These are phyloP conservation scores for Aleiodes alternator DNA, from an alignment of 2,888 invertebrate genomes.

Conservation along the genomic window DNA sequence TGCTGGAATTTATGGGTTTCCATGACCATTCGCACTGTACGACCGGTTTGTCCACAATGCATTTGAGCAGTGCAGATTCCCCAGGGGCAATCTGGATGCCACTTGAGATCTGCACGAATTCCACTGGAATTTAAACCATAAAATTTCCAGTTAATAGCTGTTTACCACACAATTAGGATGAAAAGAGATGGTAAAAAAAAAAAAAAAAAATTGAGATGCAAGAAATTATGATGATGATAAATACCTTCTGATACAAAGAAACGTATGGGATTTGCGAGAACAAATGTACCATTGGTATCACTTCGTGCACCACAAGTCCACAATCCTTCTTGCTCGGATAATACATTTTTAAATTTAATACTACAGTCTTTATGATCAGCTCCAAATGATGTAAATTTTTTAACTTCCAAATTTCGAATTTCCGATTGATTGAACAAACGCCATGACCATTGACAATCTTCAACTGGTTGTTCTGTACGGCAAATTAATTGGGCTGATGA, in stretches of 20 bases:
- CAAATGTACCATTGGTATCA: slow-evolving; percentile 64
- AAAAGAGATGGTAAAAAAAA: background rate
- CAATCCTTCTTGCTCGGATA: slow-evolving; percentile 70
- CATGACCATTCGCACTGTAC: slow-evolving; percentile 73
- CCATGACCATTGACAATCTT: slow-evolving; percentile 73
- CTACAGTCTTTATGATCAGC: slow-evolving; percentile 70
- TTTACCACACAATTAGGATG: slow-evolving; percentile 12
- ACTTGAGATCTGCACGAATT: slow-evolving; percentile 72
- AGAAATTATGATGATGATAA: slow-evolving; percentile 3
- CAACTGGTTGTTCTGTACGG: slow-evolving; percentile 64
- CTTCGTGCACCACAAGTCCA: slow-evolving; percentile 72
- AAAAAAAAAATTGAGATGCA: background rate
- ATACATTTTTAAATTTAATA: slow-evolving; percentile 69
- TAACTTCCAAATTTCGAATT: slow-evolving; percentile 69
- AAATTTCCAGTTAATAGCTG: slow-evolving; percentile 39
- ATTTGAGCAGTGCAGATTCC: slow-evolving; percentile 70
- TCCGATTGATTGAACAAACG: slow-evolving; percentile 71
- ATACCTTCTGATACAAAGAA: slow-evolving; percentile 70
- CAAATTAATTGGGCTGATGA: slow-evolving; percentile 69
- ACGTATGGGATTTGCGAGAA: slow-evolving; percentile 64
- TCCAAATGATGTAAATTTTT: slow-evolving; percentile 69
- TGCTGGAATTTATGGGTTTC: slow-evolving; percentile 69
- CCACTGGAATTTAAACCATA: slow-evolving; percentile 63
- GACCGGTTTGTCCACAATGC: slow-evolving; percentile 71
- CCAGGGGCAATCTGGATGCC: slow-evolving; percentile 72